Percentiles rank a stretch among this genome's conserved stretches.
phyloP scores from a whole-genome alignment of 2,797 vertebrate genomes.

The Percopsis omiscomaycus region DNA sequence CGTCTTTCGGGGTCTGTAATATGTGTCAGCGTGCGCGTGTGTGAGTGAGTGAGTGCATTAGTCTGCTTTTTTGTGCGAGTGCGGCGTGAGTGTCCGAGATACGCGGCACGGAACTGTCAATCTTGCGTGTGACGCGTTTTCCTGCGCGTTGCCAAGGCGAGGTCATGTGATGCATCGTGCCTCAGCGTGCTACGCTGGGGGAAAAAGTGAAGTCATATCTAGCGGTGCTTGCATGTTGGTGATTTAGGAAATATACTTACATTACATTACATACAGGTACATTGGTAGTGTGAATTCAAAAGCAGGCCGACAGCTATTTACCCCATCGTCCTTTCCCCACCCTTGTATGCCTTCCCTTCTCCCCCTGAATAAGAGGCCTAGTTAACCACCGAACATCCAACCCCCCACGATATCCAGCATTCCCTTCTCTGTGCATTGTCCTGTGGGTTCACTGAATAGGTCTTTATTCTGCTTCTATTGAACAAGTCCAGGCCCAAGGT shows the following conservation, averaged over 20 bases:
- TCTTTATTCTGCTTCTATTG: conserved; percentile 43
- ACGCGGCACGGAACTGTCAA: not conserved
- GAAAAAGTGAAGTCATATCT: no score
- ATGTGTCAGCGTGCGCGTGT: not conserved
- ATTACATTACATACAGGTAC: no score
- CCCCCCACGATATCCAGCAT: conserved; percentile 24
- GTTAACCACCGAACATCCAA: conserved; percentile 35
- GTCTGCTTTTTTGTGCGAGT: not conserved
- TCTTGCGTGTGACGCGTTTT: not conserved
- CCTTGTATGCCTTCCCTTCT: not conserved
- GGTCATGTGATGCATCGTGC: no score
- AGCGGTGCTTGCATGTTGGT: no score
- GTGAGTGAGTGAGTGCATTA: not conserved
- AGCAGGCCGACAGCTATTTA: not conserved
- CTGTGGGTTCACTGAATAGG: conserved; percentile 25
- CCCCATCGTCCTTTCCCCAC: not conserved
- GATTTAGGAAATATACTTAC: no score
- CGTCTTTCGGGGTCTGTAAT: conserved; percentile 35
- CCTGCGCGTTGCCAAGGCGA: not conserved
- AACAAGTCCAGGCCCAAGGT: conserved; percentile 47
- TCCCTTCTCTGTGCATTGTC: conserved; percentile 50
- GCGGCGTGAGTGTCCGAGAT: not conserved
- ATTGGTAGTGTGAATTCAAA: no score
- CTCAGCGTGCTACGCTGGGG: no score
- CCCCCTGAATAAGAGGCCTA: conserved; percentile 9